These are phyloP conservation scores for Drosophila austrosaltans DNA, from an alignment of 2,888 invertebrate genomes.

Conservation along the genomic window DNA sequence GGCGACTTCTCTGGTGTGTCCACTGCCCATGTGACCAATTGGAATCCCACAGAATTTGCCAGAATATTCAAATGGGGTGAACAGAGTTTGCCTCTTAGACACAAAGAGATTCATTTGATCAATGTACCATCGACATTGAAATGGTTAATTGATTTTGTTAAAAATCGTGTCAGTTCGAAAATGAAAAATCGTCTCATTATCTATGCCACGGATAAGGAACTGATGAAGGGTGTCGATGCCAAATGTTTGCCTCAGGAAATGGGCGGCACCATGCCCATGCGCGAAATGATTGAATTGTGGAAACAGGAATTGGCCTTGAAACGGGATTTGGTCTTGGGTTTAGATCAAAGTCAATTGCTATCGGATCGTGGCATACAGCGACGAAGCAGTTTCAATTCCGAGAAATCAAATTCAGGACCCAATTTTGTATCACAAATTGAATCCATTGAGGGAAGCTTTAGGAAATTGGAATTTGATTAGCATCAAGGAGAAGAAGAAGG, in stretches of 20 bases:
- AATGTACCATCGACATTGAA: constrained; percentile 89
- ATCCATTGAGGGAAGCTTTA: constrained; percentile 86
- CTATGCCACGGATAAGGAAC: constrained; percentile 85
- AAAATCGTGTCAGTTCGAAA: constrained; percentile 88
- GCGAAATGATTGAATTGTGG: constrained; percentile 89
- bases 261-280: constrained; percentile 88
- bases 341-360: constrained; percentile 87
- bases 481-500: neutral
- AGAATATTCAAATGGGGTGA: constrained; percentile 90
- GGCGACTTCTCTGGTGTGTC: constrained; percentile 87
- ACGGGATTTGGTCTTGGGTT: constrained; percentile 85
- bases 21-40: constrained; percentile 88
- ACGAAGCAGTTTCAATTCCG: constrained; percentile 71
- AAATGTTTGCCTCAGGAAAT: constrained; percentile 88
- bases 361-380: constrained; percentile 86
- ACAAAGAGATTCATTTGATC: constrained; percentile 90
- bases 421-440: constrained; percentile 82
- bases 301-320: constrained; percentile 86
- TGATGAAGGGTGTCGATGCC: constrained; percentile 86
- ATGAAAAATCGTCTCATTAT: constrained; percentile 88
- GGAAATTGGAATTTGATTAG: constrained; percentile 88
- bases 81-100: constrained; percentile 92
- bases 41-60: constrained; percentile 90
- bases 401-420: constrained; percentile 74
- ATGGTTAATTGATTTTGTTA: constrained; percentile 90